A percentile compares a stretch with the other conserved stretches of the same genome.
Conservation (phyloP, 2,797 vertebrate species). For the Anomalospiza imberbis region DNA sequence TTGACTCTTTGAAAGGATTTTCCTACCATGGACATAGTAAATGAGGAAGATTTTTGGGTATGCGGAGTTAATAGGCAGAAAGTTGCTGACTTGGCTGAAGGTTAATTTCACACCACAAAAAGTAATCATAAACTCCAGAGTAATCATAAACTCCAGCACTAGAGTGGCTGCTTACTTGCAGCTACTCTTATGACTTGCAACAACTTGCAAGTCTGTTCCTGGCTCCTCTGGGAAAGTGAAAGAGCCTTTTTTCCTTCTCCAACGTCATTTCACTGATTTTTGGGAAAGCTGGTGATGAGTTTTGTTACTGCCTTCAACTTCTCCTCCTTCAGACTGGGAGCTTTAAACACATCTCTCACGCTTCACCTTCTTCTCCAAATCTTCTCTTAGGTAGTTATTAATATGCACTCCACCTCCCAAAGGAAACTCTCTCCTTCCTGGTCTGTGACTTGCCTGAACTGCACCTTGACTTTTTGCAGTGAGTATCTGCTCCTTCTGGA, state of each 20-base stretch:
- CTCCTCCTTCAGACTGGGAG: not conserved
- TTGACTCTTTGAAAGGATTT: not conserved
- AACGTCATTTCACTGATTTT: not conserved
- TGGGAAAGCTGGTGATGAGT: not conserved
- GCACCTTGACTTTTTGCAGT: not conserved
- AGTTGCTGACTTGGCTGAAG: not conserved
- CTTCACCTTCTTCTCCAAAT: not conserved
- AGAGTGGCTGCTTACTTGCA: not conserved
- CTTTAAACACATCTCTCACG: rapidly evolving
- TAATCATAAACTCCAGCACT: not conserved
- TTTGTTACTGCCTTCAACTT: not conserved
- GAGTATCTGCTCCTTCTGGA: not conserved
- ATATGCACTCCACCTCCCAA: not conserved
- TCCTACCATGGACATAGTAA: not conserved
- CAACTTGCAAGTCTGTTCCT: not conserved
- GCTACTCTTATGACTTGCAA: not conserved
- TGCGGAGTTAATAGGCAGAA: not conserved
- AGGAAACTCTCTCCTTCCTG: not conserved
- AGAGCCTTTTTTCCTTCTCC: not conserved
- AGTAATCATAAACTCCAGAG: not conserved
- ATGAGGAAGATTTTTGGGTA: not conserved
- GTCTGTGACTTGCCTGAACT: not conserved
- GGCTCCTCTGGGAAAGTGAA: not conserved
- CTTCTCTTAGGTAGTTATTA: not conserved
- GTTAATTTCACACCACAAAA: not conserved